These are phyloP conservation scores for Gambusia affinis DNA, from an alignment of 2,113 vertebrate species.

Conservation along the genomic window DNA sequence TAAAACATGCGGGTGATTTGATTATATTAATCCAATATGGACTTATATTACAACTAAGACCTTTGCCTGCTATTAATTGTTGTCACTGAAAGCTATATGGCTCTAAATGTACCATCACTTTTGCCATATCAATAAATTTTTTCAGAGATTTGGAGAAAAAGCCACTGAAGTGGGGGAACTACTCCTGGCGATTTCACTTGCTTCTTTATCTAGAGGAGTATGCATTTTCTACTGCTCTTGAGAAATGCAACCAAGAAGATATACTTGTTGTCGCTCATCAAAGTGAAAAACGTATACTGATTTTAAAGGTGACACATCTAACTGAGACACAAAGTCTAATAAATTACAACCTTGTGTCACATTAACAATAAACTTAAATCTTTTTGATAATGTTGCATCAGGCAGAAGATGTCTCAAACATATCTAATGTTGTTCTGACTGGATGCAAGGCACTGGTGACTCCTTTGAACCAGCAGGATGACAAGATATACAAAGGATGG, in stretches of 20 bases:
- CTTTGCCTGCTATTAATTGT: too few relatives aligned
- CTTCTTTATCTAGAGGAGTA: constrained; percentile 87
- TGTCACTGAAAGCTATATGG: too few relatives aligned
- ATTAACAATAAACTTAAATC: not conserved
- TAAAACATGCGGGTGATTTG: not conserved
- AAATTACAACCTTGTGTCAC: not conserved
- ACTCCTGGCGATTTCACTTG: constrained; percentile 72
- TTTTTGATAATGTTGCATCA: not conserved
- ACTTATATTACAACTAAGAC: too few relatives aligned
- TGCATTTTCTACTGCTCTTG: constrained; percentile 78
- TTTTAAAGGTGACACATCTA: constrained; percentile 73
- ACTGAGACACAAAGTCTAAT: not conserved
- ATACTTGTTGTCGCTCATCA: constrained; percentile 71
- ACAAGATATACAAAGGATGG: constrained; percentile 69
- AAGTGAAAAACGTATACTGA: constrained; percentile 60
- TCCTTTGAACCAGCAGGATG: not conserved
- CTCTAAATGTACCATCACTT: not conserved
- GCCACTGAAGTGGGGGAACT: not conserved
- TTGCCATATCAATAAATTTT: not conserved
- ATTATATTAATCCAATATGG: not conserved
- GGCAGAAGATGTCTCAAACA: not conserved
- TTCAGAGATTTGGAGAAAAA: not conserved
- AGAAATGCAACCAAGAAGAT: constrained; percentile 75
- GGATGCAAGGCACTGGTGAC: constrained; percentile 80
- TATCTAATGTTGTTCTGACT: constrained; percentile 43